Percentiles rank a stretch among this genome's conserved stretches.
Conservation (phyloP, 2,888 invertebrate genomes). For the Panopea generosa region DNA sequence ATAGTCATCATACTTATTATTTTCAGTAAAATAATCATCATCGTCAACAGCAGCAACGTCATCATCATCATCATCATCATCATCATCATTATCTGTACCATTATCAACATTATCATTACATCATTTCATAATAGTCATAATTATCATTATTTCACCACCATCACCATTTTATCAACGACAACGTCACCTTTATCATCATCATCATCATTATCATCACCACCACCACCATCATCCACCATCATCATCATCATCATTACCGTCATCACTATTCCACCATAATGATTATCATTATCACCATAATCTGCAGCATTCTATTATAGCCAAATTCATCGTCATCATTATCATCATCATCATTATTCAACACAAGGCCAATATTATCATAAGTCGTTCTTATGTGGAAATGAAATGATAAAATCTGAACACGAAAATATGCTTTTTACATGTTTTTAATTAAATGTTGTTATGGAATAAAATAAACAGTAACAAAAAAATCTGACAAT, state of each 20-base stretch:
- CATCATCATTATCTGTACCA: too few species aligned
- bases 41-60: background rate
- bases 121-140: too few species aligned
- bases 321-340: conserved; percentile 39
- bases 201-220: background rate
- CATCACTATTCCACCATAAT: background rate
- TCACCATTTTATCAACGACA: background rate
- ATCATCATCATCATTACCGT: background rate
- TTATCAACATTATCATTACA: too few species aligned
- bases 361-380: background rate
- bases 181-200: background rate
- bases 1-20: too few species aligned
- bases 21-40: background rate
- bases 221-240: background rate
- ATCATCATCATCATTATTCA: conserved; percentile 14
- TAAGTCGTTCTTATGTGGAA: too few species aligned
- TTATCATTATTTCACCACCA: background rate
- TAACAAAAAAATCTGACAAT: too few species aligned
- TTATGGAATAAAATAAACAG: too few species aligned
- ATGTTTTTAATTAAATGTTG: too few species aligned
- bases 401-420: too few species aligned
- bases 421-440: too few species aligned
- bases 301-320: too few species aligned
- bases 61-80: too few species aligned
- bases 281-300: conserved; percentile 39